Base-by-base conservation (phyloP, 2,888 invertebrate genomes). In the Campoletis raptor region DNA sequence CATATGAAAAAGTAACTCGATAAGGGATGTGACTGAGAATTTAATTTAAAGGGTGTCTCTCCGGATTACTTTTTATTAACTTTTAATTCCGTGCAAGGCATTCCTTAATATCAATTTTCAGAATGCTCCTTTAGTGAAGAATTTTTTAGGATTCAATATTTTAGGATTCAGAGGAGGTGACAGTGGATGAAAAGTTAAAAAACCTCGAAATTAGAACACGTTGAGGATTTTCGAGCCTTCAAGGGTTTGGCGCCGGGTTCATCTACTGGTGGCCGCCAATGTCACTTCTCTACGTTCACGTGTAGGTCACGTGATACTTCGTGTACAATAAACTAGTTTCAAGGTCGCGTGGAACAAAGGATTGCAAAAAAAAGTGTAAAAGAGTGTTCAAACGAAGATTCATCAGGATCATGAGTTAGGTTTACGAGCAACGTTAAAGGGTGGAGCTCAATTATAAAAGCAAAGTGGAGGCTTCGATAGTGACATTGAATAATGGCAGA, bases 401-500 rank as follows among this genome's bases (percentile, higher is more conserved):
- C 6, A 48, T 64, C 40, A 30, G 61, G 61, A 61, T n/a, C 15
- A 83, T 77, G 83, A 83, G 42, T 69, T 78, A 67, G 67, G 54
- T 54, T 54, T 18, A n/a, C 24, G 52, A 42, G 24, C 8, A 40
- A n/a, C 12, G 21, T 57, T 24, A 37, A 24, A 30, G 30, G 30
- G 5, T 37, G 24, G 12, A 48, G 10, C 48, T 52, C 15, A 72
- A 57, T 69, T n/a, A 82, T 73, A 77, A 66, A 70, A 74, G 81
- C 87, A 89, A 86, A 85, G 91, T 92, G 92, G 92, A 92, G 91
- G 91, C 91, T 61, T 91, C 91, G 87, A 89, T 91, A 15, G 67
- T 92, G 85, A 89, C 90, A 83, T 86, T 90, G 83, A 91, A 90
- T 88, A 91, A 92, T 92, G 92, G 91, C 91, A 91, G 91, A 85